A percentile compares a stretch with the other conserved stretches of the same genome.
Evolutionary conservation across 2,888 invertebrate species (phyloP).

Genomic region (Epistrophe eligans): DNA sequence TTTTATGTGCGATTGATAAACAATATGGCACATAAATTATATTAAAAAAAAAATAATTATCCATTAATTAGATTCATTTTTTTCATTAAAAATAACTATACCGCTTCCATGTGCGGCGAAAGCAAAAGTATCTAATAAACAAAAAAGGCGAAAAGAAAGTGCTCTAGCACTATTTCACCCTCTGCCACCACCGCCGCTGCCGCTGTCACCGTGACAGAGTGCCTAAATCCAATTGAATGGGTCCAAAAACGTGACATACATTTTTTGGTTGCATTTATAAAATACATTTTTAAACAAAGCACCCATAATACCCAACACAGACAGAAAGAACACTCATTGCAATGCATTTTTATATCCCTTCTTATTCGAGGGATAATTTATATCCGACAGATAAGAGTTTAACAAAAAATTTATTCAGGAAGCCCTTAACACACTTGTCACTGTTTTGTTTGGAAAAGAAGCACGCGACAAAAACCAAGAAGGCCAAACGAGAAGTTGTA

Average conservation of each 20-base stretch:
- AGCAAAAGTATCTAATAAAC: constrained; percentile 30
- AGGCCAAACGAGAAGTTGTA: constrained; percentile 19
- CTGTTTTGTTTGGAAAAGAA: constrained; percentile 20
- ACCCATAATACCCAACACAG: constrained; percentile 1
- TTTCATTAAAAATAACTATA: constrained; percentile 49
- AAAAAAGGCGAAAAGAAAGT: constrained; percentile 69
- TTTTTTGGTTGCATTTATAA: constrained; percentile 16
- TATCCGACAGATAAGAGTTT: constrained; percentile 13
- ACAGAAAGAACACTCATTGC: constrained; percentile 31
- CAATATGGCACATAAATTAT: constrained; percentile 46
- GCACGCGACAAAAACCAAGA: constrained; percentile 64
- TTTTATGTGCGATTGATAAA: constrained; percentile 41
- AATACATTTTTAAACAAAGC: neutral
- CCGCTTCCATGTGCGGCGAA: constrained; percentile 40
- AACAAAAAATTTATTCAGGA: constrained; percentile 40
- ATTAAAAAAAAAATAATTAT: constrained; percentile 28
- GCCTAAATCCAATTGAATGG: constrained; percentile 48
- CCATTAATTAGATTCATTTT: constrained; percentile 18
- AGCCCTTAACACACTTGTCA: constrained; percentile 59
- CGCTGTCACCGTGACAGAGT: neutral
- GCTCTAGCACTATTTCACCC: constrained; percentile 18
- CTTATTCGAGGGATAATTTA: neutral
- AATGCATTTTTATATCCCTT: constrained; percentile 50
- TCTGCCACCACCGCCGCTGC: too few relatives aligned
- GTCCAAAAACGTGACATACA: constrained; percentile 65